Conservation (phyloP, 2,888 invertebrate species). For the Danaus chrysippus region DNA sequence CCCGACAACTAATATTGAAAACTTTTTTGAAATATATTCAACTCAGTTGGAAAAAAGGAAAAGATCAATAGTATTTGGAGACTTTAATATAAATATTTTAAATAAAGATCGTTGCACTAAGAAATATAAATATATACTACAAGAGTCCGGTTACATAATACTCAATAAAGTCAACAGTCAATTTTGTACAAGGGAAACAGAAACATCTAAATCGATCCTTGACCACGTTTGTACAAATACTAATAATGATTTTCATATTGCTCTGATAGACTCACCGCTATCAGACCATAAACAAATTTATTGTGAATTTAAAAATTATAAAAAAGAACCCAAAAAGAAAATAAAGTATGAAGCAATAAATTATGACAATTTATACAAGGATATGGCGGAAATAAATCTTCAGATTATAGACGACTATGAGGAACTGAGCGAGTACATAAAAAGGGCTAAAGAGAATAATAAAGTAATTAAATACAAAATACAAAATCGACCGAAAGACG, state of each 20-base stretch:
- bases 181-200: conserved; percentile 30
- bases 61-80: too few species aligned
- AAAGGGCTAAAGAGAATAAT: neutral
- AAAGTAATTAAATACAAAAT: conserved; percentile 21
- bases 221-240: conserved; percentile 34
- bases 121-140: neutral
- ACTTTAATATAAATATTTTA: too few species aligned
- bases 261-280: conserved; percentile 29
- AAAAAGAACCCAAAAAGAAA: conserved; percentile 3
- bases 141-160: conserved; percentile 19
- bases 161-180: conserved; percentile 29
- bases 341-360: conserved; percentile 17
- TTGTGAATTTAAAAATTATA: conserved; percentile 20
- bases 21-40: conserved; percentile 23
- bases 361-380: conserved; percentile 1
- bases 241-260: conserved; percentile 30
- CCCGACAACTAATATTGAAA: conserved; percentile 19
- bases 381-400: neutral
- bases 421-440: conserved; percentile 10
- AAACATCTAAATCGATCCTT: conserved; percentile 30
- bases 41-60: conserved; percentile 23
- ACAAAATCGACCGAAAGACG: conserved; percentile 12
- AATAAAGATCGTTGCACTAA: neutral
- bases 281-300: too few species aligned
- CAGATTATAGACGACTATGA: neutral